Base-by-base conservation (phyloP, 2,888 invertebrate genomes). In the Erebia ligea region DNA sequence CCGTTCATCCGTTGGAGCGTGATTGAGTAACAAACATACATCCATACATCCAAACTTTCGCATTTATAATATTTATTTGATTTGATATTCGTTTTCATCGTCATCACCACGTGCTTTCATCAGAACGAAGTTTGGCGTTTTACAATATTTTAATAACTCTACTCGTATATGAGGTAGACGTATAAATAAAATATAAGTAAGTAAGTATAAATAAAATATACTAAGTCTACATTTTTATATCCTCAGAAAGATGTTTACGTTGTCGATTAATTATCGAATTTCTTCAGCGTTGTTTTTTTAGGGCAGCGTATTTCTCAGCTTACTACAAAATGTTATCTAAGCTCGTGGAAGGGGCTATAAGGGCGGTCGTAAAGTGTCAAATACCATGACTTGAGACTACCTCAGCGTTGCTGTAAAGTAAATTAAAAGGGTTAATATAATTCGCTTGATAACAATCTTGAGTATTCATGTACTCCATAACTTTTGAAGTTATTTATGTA, bases 341-440 rank as follows among this genome's bases (percentile, higher is more conserved):
- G 62, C 42, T 62, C 62, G 66, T 52, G 17, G 40, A 48, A 48
- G 21, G 13, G 15, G 48, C 21, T 45, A 65, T 69, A 62, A 71
- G 69, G 69, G 67, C 57, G 69, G 57, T 69, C 72, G 72, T 72
- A 69, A 72, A 72, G 72, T 72, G 69, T 69, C 72, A 72, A 67
- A 66, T 72, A 50, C 65, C 65, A 66, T 56, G 71, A 65, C 71
- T 65, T 11, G 66, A 58, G 63, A 66, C 42, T 67, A 66, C 69
- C 69, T 63, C 57, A 63, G 64, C 64, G 52, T 25, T 62, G 50
- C 42, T 67, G 69, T 67, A 63, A 69, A 72, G 69, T 72, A 72
- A 57, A 69, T 57, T 67, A 69, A 59, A 69, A 69, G 67, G 62
- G 62, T 58, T 72, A 72, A 67, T 69, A 69, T 67, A 72, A 69